These are phyloP conservation scores for Pholis gunnellus DNA, from an alignment of 2,113 vertebrate species.

Conservation along the genomic window DNA sequence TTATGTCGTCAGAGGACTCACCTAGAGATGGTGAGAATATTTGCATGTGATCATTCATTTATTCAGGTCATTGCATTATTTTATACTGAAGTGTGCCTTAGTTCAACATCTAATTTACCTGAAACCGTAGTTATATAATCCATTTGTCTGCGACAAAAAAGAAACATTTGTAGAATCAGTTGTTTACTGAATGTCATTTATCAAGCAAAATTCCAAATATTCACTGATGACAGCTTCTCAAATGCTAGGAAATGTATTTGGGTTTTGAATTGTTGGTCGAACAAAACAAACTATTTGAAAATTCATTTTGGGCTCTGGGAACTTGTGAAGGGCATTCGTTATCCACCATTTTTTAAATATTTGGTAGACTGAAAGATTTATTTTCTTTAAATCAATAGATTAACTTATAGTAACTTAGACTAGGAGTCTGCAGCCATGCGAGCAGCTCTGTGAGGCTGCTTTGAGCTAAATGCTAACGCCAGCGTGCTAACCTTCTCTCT, in stretches of 20 bases:
- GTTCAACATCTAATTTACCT: slow-evolving; percentile 13
- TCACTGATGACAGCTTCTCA: not conserved
- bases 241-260: not conserved
- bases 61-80: not conserved
- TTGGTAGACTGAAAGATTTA: not conserved
- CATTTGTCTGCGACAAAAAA: not conserved
- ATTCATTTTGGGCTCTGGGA: not conserved
- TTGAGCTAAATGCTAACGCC: not conserved
- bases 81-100: not conserved
- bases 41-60: slow-evolving; percentile 31
- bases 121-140: not conserved
- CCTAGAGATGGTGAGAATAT: slow-evolving; percentile 13
- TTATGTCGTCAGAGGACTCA: slow-evolving; percentile 38
- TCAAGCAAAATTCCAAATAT: slow-evolving; percentile 1
- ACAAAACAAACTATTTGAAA: not conserved
- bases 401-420: no score
- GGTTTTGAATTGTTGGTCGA: not conserved
- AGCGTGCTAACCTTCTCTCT: not conserved
- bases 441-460: not conserved
- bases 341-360: not conserved
- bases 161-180: not conserved
- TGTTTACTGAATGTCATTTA: not conserved
- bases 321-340: no score
- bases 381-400: not conserved
- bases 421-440: not conserved